phyloP scores from a whole-genome alignment of 1,140 invertebrate species.

The Aphis gossypii region DNA sequence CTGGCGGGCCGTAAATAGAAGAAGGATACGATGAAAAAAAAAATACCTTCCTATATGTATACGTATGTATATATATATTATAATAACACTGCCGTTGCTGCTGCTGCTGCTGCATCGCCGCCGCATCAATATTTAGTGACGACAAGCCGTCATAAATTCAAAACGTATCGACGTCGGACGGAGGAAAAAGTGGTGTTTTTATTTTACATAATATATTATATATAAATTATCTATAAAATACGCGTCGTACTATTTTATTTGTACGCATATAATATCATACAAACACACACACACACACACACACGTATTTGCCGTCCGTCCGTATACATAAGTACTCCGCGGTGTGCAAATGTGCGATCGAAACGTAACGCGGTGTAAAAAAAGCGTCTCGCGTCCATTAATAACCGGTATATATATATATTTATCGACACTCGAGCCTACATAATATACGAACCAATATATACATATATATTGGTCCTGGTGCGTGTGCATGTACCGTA shows the following conservation, averaged over 20 bases:
- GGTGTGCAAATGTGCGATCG: neutral
- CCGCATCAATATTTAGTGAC: conserved; percentile 49
- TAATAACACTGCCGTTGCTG: no score
- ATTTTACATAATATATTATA: neutral
- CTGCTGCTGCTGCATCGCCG: neutral
- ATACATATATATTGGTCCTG: neutral
- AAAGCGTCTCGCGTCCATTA: conserved; percentile 14
- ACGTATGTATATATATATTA: no score
- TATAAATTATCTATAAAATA: conserved; percentile 5
- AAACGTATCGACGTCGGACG: conserved; percentile 24
- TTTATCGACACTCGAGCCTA: neutral
- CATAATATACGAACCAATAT: neutral
- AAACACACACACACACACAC: neutral
- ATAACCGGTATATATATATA: conserved; percentile 22
- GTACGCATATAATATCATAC: neutral
- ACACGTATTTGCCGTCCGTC: neutral
- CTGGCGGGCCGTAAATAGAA: conserved; percentile 41
- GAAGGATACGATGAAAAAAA: neutral
- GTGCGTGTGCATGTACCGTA: neutral
- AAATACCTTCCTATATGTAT: neutral
- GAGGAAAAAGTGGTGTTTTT: neutral
- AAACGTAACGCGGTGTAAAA: conserved; percentile 46
- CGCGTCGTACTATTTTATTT: neutral
- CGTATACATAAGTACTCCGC: neutral
- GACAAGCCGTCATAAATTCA: conserved; percentile 51